Percentiles rank a stretch among this genome's conserved stretches.
Evolutionary conservation across 2,888 invertebrate species (phyloP).

Genomic region (Epistrophe eligans): DNA sequence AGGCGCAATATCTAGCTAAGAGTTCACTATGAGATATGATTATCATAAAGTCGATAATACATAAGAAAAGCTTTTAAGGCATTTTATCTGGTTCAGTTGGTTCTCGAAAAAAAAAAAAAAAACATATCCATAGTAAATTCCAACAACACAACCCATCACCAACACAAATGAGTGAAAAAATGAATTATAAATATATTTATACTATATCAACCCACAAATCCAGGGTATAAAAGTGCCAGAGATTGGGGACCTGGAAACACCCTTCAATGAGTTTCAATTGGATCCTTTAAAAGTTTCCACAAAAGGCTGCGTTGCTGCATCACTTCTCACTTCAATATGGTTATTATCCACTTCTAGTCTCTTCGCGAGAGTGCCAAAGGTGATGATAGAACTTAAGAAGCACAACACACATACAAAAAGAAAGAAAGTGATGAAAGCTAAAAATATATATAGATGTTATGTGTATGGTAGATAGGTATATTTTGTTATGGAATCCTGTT

Average conservation of each 20-base stretch:
- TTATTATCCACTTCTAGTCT: conserved; percentile 70
- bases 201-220: neutral
- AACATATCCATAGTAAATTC: conserved; percentile 25
- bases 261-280: conserved; percentile 73
- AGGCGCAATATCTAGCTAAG: neutral
- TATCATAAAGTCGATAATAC: conserved; percentile 66
- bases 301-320: conserved; percentile 57
- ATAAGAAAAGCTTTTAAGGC: conserved; percentile 64
- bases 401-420: conserved; percentile 36
- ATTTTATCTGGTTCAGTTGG: conserved; percentile 71
- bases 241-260: conserved; percentile 60
- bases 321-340: conserved; percentile 68
- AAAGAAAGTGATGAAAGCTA: neutral
- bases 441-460: neutral
- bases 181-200: neutral
- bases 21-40: conserved; percentile 47
- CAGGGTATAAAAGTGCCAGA: conserved; percentile 14
- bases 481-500: too few species aligned
- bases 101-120: conserved; percentile 50
- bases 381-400: conserved; percentile 65
- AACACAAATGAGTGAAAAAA: neutral
- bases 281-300: conserved; percentile 57
- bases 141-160: neutral
- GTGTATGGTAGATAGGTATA: too few species aligned
- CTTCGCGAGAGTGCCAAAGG: conserved; percentile 63